phyloP scores from a whole-genome alignment of 2,113 vertebrate species.

The Python bivittatus region DNA sequence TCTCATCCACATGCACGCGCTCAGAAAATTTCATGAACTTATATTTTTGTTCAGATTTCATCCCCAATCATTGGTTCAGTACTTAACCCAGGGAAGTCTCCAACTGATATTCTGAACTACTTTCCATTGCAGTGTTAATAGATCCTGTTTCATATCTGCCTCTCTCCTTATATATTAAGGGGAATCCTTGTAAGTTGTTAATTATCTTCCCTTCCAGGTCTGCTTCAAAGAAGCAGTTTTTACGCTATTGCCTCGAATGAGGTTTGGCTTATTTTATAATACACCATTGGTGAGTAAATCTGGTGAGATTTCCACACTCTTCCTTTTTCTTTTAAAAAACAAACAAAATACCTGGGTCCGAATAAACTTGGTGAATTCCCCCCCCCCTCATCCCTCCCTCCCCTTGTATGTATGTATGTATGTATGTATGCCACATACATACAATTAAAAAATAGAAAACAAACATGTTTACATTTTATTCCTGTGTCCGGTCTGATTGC shows the following conservation, averaged over 20 bases:
- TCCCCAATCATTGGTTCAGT: conserved; percentile 23
- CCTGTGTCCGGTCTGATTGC: conserved; percentile 49
- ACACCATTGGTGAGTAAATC: conserved; percentile 88
- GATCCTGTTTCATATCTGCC: conserved; percentile 16
- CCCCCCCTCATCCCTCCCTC: too few species aligned
- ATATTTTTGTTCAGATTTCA: neutral
- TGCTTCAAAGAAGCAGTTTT: conserved; percentile 94
- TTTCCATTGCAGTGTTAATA: conserved; percentile 33
- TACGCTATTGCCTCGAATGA: conserved; percentile 93
- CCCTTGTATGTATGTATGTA: too few species aligned
- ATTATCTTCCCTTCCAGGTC: conserved; percentile 76
- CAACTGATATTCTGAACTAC: conserved; percentile 34
- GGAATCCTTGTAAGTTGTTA: conserved; percentile 34
- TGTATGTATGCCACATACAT: neutral
- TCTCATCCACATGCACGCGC: too few species aligned
- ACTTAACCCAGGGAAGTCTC: conserved; percentile 18
- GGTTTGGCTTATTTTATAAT: conserved; percentile 96
- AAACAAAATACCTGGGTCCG: neutral
- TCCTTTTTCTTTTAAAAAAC: neutral
- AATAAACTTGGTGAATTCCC: neutral
- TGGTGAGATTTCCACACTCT: neutral
- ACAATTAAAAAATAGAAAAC: neutral
- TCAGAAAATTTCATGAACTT: neutral
- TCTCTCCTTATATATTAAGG: conserved; percentile 20
- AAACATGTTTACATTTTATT: conserved; percentile 7